Conservation (phyloP, 2,113 vertebrate genomes). For the Phalacrocorax pelagicus region DNA sequence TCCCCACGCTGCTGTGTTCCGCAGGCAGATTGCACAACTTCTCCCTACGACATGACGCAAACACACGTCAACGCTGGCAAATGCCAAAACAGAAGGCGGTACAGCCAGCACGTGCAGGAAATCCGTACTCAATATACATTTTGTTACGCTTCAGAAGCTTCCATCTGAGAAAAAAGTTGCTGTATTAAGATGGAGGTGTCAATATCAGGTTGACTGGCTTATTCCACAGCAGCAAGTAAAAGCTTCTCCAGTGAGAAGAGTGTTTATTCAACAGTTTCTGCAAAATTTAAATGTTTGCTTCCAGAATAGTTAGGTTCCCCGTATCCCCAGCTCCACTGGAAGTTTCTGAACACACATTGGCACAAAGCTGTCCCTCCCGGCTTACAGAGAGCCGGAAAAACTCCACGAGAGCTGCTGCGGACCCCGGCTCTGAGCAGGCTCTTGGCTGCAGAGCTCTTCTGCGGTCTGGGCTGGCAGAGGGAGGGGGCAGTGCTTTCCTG, state of each 20-base stretch:
- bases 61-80: rapidly evolving
- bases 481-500: neutral
- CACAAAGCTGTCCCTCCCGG: neutral
- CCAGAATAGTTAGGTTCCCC: rapidly evolving
- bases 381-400: neutral
- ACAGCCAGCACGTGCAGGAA: neutral
- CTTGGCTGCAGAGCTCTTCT: neutral
- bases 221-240: neutral
- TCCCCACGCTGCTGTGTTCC: rapidly evolving
- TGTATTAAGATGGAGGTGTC: rapidly evolving
- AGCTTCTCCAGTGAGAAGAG: neutral
- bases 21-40: rapidly evolving
- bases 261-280: neutral
- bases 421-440: neutral
- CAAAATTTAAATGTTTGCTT: neutral
- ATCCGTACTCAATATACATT: too few species aligned
- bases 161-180: neutral
- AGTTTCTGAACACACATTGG: neutral
- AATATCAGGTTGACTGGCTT: rapidly evolving
- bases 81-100: rapidly evolving
- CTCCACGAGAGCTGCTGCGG: rapidly evolving
- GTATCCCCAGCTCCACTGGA: rapidly evolving
- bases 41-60: rapidly evolving
- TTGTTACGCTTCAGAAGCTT: too few species aligned
- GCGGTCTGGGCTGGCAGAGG: neutral